Evolutionary conservation across 2,797 vertebrate species (phyloP), one percentile per base, ranked within the genome.

Genomic region (Poecilia gillii): DNA sequence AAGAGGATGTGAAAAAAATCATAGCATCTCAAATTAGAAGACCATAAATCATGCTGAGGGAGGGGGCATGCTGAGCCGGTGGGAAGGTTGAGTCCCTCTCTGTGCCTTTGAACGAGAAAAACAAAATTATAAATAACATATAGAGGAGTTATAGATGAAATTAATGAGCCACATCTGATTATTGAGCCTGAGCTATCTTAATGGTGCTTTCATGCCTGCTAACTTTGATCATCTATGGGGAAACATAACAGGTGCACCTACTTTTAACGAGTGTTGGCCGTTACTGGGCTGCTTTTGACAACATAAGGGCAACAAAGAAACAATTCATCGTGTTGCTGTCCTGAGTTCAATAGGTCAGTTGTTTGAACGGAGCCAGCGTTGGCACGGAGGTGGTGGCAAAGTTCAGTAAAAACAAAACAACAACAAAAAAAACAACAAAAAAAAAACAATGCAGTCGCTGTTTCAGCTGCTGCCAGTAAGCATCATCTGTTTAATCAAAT

Each of bases 1-100:
- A 51, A 72, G 70, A 39, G 39, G 5, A 33, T 41, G 36, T 51
- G 55, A 41, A 53, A 55, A 84, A 73, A 72, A 89, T 86, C 80
- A 77, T 86, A 76, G 87, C 74, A 87, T 89, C 91, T 93, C 76
- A 87, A 92, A 91, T 94, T 92, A 92, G 88, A 84, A 73, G 77
- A 85, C 74, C 81, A 93, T 94, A 88, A 91, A 94, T 94, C 90
- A 92, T 73, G 45, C 4, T 76, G 82, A 77, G 79, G 59, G 77
- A 71, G 73, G 81, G 53, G 81, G 78, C 84, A 79, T 74, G 81
- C 76, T 80, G 80, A 85, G 92, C 91, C 91, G 87, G 82, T 90
- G 90, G 90, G 90, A 93, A 93, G 91, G 91, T 93, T 90, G 85
- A 90, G 62, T 75, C 80, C 77, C 77, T 84, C 74, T 84, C 84